Evolutionary conservation across 2,888 invertebrate genomes (phyloP).

Genomic region (Corythucha ciliata): DNA sequence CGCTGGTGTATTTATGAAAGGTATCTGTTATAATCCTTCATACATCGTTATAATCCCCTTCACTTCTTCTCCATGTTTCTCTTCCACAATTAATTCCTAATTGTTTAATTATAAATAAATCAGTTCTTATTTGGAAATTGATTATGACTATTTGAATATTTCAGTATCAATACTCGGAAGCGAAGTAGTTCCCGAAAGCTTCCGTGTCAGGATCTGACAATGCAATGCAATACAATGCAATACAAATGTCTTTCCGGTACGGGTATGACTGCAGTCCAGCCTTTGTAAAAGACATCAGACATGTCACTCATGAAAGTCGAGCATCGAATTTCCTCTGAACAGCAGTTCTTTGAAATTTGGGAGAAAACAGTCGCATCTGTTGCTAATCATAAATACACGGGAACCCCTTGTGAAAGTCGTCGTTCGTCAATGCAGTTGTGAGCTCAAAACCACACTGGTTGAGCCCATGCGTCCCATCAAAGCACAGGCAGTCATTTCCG

Average conservation of each 20-base stretch:
- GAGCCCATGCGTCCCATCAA: constrained; percentile 11
- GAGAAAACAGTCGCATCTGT: constrained; percentile 1
- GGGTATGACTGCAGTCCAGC: constrained; percentile 33
- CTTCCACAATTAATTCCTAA: too few relatives aligned
- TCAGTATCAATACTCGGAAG: neutral
- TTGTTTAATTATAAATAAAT: too few relatives aligned
- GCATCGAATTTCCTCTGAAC: constrained; percentile 23
- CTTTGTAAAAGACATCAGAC: constrained; percentile 32
- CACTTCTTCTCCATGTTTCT: too few relatives aligned
- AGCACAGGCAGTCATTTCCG: constrained; percentile 4
- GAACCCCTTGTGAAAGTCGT: constrained; percentile 14
- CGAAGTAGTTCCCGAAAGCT: constrained; percentile 29
- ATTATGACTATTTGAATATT: too few relatives aligned
- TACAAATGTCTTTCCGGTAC: constrained; percentile 23
- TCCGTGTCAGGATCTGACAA: constrained; percentile 26
- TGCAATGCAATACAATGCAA: constrained; percentile 31
- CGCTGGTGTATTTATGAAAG: too few relatives aligned
- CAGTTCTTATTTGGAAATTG: too few relatives aligned
- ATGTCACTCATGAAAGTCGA: constrained; percentile 36
- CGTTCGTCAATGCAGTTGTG: neutral
- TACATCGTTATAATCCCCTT: too few relatives aligned
- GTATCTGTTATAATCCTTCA: too few relatives aligned
- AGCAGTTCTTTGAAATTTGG: too few relatives aligned
- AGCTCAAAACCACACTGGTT: constrained; percentile 7
- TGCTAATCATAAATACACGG: constrained; percentile 14